Conservation (phyloP, 2,113 vertebrate genomes). For the Rhinoptilus africanus region DNA sequence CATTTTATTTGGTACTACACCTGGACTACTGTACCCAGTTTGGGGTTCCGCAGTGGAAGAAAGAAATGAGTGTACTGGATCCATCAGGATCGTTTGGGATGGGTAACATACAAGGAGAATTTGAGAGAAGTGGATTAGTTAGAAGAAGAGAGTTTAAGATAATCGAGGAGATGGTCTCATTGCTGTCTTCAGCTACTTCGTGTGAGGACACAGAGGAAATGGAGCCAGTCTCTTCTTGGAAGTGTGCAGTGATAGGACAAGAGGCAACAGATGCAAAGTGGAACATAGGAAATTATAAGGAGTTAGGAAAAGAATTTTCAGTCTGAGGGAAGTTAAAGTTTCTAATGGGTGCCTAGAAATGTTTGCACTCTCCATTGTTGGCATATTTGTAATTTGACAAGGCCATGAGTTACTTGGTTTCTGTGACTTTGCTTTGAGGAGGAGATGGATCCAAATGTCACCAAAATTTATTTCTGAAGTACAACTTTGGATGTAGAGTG, state of each 20-base stretch:
- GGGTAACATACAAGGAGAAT: not conserved
- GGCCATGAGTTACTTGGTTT: not conserved
- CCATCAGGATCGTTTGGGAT: not conserved
- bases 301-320: not conserved
- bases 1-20: not conserved
- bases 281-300: not conserved
- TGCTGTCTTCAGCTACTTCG: not conserved
- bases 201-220: not conserved
- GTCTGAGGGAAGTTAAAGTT: not conserved
- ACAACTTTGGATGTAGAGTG: not conserved
- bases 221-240: not conserved
- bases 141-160: not conserved
- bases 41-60: not conserved
- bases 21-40: not conserved
- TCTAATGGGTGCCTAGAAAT: not conserved
- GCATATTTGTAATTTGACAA: not conserved
- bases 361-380: not conserved
- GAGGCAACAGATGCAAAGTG: not conserved
- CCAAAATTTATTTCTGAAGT: not conserved
- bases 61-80: not conserved
- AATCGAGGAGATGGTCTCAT: not conserved
- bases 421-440: not conserved
- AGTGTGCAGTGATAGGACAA: not conserved
- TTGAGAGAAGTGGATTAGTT: not conserved
- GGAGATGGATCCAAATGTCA: not conserved